Percentiles rank a stretch among this genome's conserved stretches.
Evolutionary conservation across 2,888 invertebrate species (phyloP).

Genomic region (Ennomos fuscantarius): DNA sequence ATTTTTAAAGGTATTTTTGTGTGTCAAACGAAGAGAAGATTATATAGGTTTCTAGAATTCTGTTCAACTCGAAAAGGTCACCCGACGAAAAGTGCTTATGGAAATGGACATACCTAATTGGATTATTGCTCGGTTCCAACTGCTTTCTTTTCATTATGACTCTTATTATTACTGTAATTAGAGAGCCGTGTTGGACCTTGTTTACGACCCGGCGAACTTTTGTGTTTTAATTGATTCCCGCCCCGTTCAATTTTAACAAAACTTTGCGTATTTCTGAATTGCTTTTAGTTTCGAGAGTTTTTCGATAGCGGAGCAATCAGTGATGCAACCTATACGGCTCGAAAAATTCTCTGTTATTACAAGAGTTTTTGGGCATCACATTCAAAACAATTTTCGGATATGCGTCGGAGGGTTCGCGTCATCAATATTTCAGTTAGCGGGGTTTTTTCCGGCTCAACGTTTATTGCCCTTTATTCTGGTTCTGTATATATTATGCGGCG

Average conservation of each 20-base stretch:
- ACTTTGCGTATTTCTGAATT: constrained; percentile 18
- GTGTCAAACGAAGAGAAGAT: no score
- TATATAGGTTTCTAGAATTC: background rate
- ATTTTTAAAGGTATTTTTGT: no score
- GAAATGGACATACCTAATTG: constrained; percentile 31
- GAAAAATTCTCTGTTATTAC: constrained; percentile 17
- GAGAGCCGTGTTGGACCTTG: constrained; percentile 21
- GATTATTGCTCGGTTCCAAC: constrained; percentile 36
- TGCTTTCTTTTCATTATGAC: constrained; percentile 34
- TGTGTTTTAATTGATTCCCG: constrained; percentile 24
- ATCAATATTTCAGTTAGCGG: constrained; percentile 37
- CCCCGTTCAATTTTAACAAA: constrained; percentile 20
- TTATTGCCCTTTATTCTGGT: constrained; percentile 36
- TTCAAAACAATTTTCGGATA: constrained; percentile 30
- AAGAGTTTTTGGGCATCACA: constrained; percentile 25
- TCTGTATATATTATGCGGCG: constrained; percentile 29
- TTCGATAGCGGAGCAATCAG: constrained; percentile 19
- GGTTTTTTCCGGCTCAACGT: constrained; percentile 33
- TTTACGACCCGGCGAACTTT: constrained; percentile 18
- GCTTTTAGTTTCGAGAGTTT: constrained; percentile 25
- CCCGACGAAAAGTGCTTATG: constrained; percentile 21
- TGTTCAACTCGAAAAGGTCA: constrained; percentile 31
- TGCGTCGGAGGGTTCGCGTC: constrained; percentile 25
- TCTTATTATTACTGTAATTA: constrained; percentile 36
- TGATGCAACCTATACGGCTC: constrained; percentile 14